phyloP scores from a whole-genome alignment of 2,888 invertebrate genomes.

The Elmis aenea region DNA sequence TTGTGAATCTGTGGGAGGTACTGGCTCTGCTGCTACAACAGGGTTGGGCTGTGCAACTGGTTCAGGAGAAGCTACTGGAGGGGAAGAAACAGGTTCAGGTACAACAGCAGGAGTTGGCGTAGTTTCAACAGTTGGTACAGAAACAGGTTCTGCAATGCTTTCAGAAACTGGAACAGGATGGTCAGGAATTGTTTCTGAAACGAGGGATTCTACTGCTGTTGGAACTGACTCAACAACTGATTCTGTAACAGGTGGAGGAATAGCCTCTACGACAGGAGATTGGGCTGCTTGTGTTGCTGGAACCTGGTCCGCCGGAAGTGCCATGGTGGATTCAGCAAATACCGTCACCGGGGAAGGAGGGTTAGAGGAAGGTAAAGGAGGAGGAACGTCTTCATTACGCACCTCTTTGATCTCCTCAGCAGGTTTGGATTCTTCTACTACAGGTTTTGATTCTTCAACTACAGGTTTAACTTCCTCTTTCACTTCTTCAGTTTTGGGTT shows the following conservation, averaged over 20 bases:
- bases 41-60: neutral
- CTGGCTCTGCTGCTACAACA: no score
- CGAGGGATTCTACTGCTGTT: slow-evolving; percentile 9
- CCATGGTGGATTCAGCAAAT: slow-evolving; percentile 66
- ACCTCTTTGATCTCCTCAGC: slow-evolving; percentile 46
- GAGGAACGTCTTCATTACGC: slow-evolving; percentile 64
- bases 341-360: slow-evolving; percentile 72
- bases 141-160: slow-evolving; percentile 8
- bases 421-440: slow-evolving; percentile 28
- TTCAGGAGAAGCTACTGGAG: slow-evolving; percentile 1
- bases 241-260: slow-evolving; percentile 13
- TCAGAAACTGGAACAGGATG: slow-evolving; percentile 15
- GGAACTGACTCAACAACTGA: slow-evolving; percentile 9
- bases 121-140: slow-evolving; percentile 5
- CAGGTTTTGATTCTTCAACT: slow-evolving; percentile 18
- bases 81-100: slow-evolving; percentile 2
- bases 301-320: slow-evolving; percentile 43
- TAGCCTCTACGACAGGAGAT: slow-evolving; percentile 23
- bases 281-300: slow-evolving; percentile 16
- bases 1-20: slow-evolving; percentile 2
- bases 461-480: slow-evolving; percentile 16
- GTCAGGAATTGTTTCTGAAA: slow-evolving; percentile 15
- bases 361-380: slow-evolving; percentile 68
- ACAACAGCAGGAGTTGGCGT: slow-evolving; percentile 10
- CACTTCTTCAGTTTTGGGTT: slow-evolving; percentile 18